Conservation (phyloP, 2,888 invertebrate genomes). For the Boloria selene region DNA sequence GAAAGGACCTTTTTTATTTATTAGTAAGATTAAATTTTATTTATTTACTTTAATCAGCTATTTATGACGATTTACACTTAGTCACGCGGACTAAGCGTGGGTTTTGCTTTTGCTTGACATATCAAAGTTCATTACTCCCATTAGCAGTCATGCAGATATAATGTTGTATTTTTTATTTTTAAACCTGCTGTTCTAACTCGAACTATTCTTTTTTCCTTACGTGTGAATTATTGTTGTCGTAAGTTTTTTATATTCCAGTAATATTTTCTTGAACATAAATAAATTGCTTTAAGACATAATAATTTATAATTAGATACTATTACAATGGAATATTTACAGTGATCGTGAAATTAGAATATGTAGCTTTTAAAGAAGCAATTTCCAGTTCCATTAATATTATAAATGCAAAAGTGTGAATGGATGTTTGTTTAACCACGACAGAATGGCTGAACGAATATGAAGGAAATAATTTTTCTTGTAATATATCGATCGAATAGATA, state of each 20-base stretch:
- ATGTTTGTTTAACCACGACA: no score
- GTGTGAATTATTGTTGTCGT: slow-evolving; percentile 11
- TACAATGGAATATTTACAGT: no score
- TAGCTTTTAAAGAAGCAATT: no score
- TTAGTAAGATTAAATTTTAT: not conserved
- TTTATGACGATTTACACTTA: slow-evolving; percentile 31
- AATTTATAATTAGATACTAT: no score
- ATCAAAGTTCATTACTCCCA: slow-evolving; percentile 32
- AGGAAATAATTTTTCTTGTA: no score
- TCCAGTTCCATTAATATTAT: no score
- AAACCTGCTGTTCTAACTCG: slow-evolving; percentile 8
- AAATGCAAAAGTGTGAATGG: no score
- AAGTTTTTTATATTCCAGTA: slow-evolving; percentile 1
- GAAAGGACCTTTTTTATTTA: not conserved
- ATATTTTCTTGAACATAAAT: slow-evolving; percentile 2
- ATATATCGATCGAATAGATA: no score
- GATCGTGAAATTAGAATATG: no score
- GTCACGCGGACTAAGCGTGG: slow-evolving; percentile 31
- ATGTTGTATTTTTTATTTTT: slow-evolving; percentile 16
- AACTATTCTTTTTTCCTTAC: slow-evolving; percentile 11
- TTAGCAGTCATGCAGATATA: slow-evolving; percentile 22
- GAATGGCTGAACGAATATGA: no score
- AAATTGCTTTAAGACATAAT: not conserved
- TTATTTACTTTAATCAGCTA: slow-evolving; percentile 13
- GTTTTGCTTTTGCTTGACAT: slow-evolving; percentile 31